Evolutionary conservation across 2,113 vertebrate species (phyloP), one percentile per base, ranked within the genome.

Genomic region (Marmota flaviventris): DNA sequence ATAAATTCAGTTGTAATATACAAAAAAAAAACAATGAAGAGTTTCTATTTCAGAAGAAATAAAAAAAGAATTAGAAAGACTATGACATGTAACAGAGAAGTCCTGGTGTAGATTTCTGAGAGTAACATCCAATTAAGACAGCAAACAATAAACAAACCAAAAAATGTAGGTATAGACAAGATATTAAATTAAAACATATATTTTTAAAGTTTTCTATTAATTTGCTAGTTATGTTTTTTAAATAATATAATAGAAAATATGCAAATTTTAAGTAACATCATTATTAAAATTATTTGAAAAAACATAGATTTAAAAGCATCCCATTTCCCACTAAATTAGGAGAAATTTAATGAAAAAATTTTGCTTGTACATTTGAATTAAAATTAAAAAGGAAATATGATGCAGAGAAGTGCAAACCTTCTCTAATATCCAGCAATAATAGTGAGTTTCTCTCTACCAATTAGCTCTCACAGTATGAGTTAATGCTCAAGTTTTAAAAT

Each of bases 401-500:
- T 89, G 18, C 2, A 87, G 61, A 82, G 81, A 73, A 51, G 8
- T 91, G 20, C 34, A 91, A 91, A 32, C 25, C 22, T 53, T 75
- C 34, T 86, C 42, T 29, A 13, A 91, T 48, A 88, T 87, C 48
- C 69, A 86, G 22, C 27, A 92, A 45, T 79, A 83, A 85, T 27
- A 51, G 58, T 81, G 2, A 65, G 77, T 37, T 86, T 95, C 27
- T 95, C n/a, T 58, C 45, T 39, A 96, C 34, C 25, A 85, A 67
- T 77, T 93, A 89, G 48, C 25, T 93, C 61, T 93, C 69, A 48
- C 63, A 78, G 69, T 51, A 72, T 73, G 78, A 93, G 65, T 13
- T 20, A 32, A 58, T 82, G 73, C 34, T 97, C 83, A 32, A 67
- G 39, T 79, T 96, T 92, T 95, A 48, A 87, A 95, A 95, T 79